phyloP scores from a whole-genome alignment of 2,113 vertebrate genomes.

The Cheirogaleus medius region DNA sequence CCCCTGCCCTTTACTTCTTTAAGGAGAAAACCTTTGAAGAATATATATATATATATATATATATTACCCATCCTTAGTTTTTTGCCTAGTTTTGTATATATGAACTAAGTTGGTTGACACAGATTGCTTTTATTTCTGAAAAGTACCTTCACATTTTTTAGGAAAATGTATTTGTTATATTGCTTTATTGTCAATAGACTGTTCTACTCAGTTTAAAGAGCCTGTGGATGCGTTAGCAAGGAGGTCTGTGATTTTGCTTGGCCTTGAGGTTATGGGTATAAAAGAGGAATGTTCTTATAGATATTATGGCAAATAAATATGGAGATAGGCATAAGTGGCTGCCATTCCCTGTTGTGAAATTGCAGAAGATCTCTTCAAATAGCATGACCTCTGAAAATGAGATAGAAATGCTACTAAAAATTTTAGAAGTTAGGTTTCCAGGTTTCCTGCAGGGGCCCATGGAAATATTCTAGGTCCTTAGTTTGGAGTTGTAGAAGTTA shows the following conservation, averaged over 20 bases:
- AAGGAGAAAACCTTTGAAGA: conserved; percentile 14
- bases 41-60: not conserved
- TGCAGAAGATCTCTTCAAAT: conserved; percentile 12
- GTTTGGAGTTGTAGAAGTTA: conserved; percentile 46
- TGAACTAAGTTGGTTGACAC: not conserved
- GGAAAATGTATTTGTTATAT: not conserved
- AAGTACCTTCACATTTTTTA: conserved; percentile 13
- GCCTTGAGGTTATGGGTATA: not conserved
- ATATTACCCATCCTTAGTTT: conserved; percentile 39
- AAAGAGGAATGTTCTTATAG: not conserved
- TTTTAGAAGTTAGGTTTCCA: not conserved
- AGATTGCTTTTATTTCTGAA: conserved; percentile 39
- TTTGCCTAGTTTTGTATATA: not conserved
- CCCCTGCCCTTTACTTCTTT: not conserved
- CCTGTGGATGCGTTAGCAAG: not conserved
- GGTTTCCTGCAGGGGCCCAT: not conserved
- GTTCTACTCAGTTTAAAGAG: not conserved
- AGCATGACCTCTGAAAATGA: not conserved
- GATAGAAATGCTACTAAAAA: not conserved
- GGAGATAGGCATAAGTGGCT: not conserved
- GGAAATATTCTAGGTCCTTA: not conserved
- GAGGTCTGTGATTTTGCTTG: not conserved
- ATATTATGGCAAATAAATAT: not conserved
- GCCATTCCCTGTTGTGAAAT: not conserved
- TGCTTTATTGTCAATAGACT: conserved; percentile 17